A percentile compares a stretch with the other conserved stretches of the same genome.
Evolutionary conservation across 2,113 vertebrate genomes (phyloP).

Genomic region (Hemiprocne comata): DNA sequence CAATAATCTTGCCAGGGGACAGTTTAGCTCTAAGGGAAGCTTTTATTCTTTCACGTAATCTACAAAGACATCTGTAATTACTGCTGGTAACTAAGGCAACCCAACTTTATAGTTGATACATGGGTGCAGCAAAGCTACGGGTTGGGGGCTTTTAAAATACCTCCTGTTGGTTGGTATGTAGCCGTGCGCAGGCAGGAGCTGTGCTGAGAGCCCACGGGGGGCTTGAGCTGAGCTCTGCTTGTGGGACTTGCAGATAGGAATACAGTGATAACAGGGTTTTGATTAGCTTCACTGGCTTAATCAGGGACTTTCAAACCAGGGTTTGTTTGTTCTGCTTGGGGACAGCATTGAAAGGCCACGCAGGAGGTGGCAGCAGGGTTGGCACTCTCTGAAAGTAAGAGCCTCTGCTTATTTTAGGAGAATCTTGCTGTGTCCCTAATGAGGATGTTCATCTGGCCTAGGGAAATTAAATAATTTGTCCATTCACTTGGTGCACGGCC

Average conservation of each 20-base stretch:
- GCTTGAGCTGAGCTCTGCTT: not conserved
- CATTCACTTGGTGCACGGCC: not conserved
- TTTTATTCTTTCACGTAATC: conserved; percentile 42
- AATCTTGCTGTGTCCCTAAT: conserved; percentile 20
- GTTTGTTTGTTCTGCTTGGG: not conserved
- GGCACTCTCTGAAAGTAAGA: not conserved
- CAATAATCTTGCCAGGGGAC: conserved; percentile 30
- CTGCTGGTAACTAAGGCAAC: conserved; percentile 63
- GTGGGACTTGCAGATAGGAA: not conserved
- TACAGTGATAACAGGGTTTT: accelerated
- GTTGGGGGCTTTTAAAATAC: not conserved
- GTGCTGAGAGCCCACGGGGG: not conserved
- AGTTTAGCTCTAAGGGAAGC: conserved; percentile 32
- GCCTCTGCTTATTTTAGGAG: not conserved
- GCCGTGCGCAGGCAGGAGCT: not conserved
- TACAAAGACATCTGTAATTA: conserved; percentile 65
- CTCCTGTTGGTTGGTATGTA: not conserved
- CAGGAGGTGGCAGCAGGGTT: not conserved
- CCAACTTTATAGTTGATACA: conserved; percentile 4
- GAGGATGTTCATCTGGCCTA: conserved; percentile 22
- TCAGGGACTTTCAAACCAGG: not conserved
- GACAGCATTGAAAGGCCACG: accelerated
- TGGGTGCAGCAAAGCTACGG: not conserved
- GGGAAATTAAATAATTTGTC: conserved; percentile 51
- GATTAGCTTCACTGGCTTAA: not conserved